phyloP scores from a whole-genome alignment of 2,888 invertebrate species.

The Dolichomitus sp. region DNA sequence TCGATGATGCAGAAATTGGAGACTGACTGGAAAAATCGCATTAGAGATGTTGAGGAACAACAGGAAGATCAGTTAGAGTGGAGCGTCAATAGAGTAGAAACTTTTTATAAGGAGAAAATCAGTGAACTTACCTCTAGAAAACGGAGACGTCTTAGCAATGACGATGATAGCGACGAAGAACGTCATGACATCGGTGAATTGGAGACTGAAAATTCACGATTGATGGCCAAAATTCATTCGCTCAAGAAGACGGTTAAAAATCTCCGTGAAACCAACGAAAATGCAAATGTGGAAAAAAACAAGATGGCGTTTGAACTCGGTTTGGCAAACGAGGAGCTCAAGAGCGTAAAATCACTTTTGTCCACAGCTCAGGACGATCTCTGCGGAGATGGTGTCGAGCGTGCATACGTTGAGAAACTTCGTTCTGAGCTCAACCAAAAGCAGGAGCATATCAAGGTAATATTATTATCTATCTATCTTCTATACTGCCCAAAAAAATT shows the following conservation, averaged over 20 bases:
- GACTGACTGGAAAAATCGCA: conserved; percentile 78
- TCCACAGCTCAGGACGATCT: conserved; percentile 73
- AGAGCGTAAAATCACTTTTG: conserved; percentile 74
- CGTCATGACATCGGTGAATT: conserved; percentile 68
- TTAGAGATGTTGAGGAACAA: conserved; percentile 78
- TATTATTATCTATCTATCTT: neutral
- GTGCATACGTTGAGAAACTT: conserved; percentile 75
- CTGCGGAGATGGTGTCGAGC: conserved; percentile 65
- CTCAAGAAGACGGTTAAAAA: conserved; percentile 73
- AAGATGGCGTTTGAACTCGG: conserved; percentile 76
- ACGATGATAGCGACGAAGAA: conserved; percentile 56
- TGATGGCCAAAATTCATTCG: conserved; percentile 74
- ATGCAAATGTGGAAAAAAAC: conserved; percentile 74
- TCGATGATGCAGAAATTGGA: conserved; percentile 80
- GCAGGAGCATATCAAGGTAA: conserved; percentile 79
- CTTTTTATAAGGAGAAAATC: conserved; percentile 78
- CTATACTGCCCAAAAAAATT: no score
- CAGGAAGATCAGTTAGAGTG: conserved; percentile 79
- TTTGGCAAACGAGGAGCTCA: conserved; percentile 75
- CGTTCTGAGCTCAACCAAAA: conserved; percentile 73
- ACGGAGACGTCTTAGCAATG: conserved; percentile 67
- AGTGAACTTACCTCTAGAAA: conserved; percentile 70
- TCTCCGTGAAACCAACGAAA: conserved; percentile 74
- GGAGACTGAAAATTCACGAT: conserved; percentile 74
- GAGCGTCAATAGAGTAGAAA: conserved; percentile 77